Evolutionary conservation across 2,797 vertebrate species (phyloP), one percentile per base, ranked within the genome.

Genomic region (Smutsia temminckii): DNA sequence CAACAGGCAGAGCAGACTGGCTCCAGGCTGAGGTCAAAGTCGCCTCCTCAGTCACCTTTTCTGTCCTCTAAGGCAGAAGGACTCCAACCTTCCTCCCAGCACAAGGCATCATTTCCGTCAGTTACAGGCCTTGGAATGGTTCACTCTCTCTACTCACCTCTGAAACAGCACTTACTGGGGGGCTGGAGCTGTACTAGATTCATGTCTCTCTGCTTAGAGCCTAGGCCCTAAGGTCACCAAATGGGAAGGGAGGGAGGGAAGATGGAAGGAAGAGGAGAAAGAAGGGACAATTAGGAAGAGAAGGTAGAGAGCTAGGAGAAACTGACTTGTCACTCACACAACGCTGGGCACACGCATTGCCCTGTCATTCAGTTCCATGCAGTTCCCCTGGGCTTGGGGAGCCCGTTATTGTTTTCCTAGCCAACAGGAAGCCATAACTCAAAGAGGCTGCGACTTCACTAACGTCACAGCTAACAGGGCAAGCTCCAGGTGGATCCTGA

Each of bases 381-480:
- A 2, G 3, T 7, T 2, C 2, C 0, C 23, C 42, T 5, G 14
- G 13, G 13, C 8, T n/a, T 11, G 10, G 42, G 6, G 4, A 49
- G 3, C 1, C 34, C 18, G 4, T 71, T 75, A 16, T 23, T 69
- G 13, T 11, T 40, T 21, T 9, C 12, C 18, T 71, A 71, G 32
- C 42, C 18, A 1, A 0, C 61, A 49, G 8, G 51, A 57, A 66
- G 20, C 17, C 40, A 46, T 3, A 42, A 10, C n/a, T 69, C 40
- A 25, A 46, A 8, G 29, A 49, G 34, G 6, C n/a, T 21, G 23
- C 40, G 71, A 63, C 14, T 32, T n/a, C 42, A 32, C 27, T 37
- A 27, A 37, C 37, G 7, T 51, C 27, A 27, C 3, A 9, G 11
- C 49, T 66, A 37, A 40, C 20, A 57, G 11, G 10, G 17, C 37